phyloP scores from a whole-genome alignment of 2,113 vertebrate species.

The Leucopternis melanops region DNA sequence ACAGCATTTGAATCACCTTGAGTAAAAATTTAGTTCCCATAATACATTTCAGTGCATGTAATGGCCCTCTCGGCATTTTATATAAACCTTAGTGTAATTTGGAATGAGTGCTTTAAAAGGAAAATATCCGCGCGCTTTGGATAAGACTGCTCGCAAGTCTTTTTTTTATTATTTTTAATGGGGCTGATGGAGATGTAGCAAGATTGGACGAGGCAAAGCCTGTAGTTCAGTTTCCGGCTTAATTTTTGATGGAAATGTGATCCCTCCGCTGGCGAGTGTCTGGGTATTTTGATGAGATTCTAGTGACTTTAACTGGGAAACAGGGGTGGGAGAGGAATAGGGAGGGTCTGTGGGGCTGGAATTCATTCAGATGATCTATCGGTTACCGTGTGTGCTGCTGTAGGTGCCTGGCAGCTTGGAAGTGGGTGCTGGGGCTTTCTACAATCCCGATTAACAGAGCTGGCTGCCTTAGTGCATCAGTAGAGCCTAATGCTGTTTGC shows the following conservation, averaged over 20 bases:
- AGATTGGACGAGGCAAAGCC: not conserved
- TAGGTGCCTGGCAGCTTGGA: not conserved
- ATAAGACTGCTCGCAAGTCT: not conserved
- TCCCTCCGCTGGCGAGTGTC: fast-evolving
- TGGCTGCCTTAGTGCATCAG: no score
- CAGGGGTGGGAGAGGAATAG: fast-evolving
- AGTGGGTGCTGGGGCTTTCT: not conserved
- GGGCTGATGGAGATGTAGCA: not conserved
- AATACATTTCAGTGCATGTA: not conserved
- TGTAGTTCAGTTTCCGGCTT: not conserved
- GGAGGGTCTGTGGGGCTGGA: not conserved
- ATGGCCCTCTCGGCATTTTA: not conserved
- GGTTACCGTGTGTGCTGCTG: fast-evolving
- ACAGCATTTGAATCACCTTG: not conserved
- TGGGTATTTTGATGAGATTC: not conserved
- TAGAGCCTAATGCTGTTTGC: not conserved
- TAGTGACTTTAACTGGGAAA: not conserved
- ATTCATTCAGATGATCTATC: no score
- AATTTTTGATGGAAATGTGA: not conserved
- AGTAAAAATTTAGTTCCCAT: not conserved
- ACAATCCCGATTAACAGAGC: not conserved
- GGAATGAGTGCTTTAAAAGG: not conserved
- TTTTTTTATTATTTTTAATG: no score
- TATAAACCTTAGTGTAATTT: not conserved
- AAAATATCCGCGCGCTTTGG: fast-evolving